Percentiles rank a stretch among this genome's conserved stretches.
These are phyloP conservation scores for Tympanoctomys barrerae DNA, from an alignment of 2,797 vertebrate genomes.

Conservation along the genomic window DNA sequence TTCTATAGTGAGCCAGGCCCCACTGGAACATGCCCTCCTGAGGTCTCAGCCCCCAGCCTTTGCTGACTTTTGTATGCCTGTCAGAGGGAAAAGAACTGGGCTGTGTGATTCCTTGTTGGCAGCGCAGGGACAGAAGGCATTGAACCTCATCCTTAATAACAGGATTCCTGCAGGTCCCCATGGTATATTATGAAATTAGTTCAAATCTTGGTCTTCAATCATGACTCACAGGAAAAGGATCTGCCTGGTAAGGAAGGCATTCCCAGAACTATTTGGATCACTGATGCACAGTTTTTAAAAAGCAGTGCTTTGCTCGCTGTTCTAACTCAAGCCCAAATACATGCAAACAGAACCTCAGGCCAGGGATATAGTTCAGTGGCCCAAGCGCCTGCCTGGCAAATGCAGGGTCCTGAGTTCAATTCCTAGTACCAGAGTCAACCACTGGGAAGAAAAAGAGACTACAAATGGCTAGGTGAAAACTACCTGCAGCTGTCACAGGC, in stretches of 20 bases:
- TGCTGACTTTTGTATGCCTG: neutral
- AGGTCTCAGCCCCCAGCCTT: neutral
- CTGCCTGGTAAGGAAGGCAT: neutral
- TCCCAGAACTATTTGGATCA: neutral
- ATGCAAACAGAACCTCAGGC: neutral
- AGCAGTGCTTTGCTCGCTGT: neutral
- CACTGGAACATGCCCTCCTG: neutral
- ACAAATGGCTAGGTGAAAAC: neutral
- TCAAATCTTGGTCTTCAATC: neutral
- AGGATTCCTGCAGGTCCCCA: neutral
- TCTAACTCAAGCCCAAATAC: neutral
- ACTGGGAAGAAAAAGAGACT: slow-evolving; percentile 9
- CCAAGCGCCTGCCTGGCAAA: too few species aligned
- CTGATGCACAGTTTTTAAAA: neutral
- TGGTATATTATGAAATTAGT: neutral
- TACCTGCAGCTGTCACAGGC: neutral
- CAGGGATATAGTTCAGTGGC: neutral
- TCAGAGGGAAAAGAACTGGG: neutral
- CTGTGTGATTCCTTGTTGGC: neutral
- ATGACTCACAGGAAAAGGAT: neutral
- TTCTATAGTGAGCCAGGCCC: neutral
- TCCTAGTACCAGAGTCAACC: neutral
- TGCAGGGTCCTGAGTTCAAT: too few species aligned
- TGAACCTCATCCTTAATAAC: neutral
- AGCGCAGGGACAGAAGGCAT: neutral